Evolutionary conservation across 2,888 invertebrate species (phyloP), one percentile per base, ranked within the genome.

Genomic region (Baccha elongata): DNA sequence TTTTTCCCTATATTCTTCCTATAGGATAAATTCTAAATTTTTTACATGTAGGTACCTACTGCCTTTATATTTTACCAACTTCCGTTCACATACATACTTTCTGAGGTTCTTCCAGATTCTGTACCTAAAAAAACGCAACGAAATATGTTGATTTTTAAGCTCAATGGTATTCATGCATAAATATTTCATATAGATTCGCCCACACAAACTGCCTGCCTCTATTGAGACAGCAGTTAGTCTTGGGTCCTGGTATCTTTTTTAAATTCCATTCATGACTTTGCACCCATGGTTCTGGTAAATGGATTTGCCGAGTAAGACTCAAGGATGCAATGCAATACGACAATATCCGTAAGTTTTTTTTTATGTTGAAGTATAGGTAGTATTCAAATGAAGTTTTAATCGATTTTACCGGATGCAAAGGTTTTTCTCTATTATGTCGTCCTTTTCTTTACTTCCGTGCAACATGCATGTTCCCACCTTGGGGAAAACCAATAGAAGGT

Each of bases 341-440:
- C 65, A 76, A 83, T 83, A 73, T 73, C 78, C 68, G 76, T 29
- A 74, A 37, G 55, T 37, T 69, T 60, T 62, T 71, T 68, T 58
- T 60, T 71, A 35, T 64, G 10, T 21, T 15, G 8, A 42, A 46
- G 40, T n/a, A n/a, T n/a, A 40, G 58, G 55, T 55, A 46, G 76
- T 64, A 72, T 83, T 76, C 76, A 76, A 83, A 76, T 83, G 72
- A 72, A 83, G 71, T 83, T 72, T 72, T 76, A 83, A 83, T 64
- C 83, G 83, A 83, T 83, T 83, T 78, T 64, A 52, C 83, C 83
- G 83, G 83, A 83, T 78, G 73, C 72, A 64, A 64, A 62, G 76
- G 53, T 73, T 78, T 73, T 72, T 64, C 60, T 48, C 21, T 29
- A 3, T 26, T 55, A 26, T 50, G 32, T 53, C 35, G 55, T 21